Evolutionary conservation across 2,113 vertebrate species (phyloP).

Genomic region (Lucifuga dentata): DNA sequence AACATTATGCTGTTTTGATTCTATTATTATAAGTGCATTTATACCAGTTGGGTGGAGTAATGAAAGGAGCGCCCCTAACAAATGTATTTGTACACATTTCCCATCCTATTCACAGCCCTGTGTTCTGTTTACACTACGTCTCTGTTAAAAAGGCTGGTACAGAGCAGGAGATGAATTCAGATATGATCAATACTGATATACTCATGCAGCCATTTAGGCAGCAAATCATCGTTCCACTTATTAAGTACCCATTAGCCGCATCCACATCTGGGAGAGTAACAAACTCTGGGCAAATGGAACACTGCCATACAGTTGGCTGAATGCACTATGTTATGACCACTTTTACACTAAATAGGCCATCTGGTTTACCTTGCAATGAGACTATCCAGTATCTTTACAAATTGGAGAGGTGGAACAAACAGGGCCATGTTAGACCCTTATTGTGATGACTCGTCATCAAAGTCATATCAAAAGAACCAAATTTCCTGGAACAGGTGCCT

Average conservation of each 20-base stretch:
- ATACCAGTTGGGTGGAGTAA: too few relatives aligned
- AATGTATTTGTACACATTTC: too few relatives aligned
- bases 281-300: not conserved
- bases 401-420: constrained; percentile 21
- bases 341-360: not conserved
- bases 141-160: not conserved
- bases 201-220: constrained; percentile 14
- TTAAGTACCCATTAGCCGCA: constrained; percentile 16
- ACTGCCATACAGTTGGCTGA: not conserved
- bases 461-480: constrained; percentile 38
- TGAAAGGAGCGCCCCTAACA: too few relatives aligned
- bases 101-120: too few relatives aligned
- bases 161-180: not conserved
- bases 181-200: constrained; percentile 12
- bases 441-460: constrained; percentile 51
- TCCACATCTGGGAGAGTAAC: constrained; percentile 3
- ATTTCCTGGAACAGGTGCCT: constrained; percentile 53
- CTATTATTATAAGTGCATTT: too few relatives aligned
- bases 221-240: constrained; percentile 21
- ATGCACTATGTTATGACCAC: not conserved
- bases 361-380: not conserved
- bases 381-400: constrained; percentile 8
- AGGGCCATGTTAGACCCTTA: constrained; percentile 18
- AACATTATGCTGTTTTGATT: too few relatives aligned
- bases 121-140: not conserved